Percentiles rank a stretch among this genome's conserved stretches.
These are phyloP conservation scores for Seriola dumerili DNA, from an alignment of 2,113 vertebrate species.

Conservation along the genomic window DNA sequence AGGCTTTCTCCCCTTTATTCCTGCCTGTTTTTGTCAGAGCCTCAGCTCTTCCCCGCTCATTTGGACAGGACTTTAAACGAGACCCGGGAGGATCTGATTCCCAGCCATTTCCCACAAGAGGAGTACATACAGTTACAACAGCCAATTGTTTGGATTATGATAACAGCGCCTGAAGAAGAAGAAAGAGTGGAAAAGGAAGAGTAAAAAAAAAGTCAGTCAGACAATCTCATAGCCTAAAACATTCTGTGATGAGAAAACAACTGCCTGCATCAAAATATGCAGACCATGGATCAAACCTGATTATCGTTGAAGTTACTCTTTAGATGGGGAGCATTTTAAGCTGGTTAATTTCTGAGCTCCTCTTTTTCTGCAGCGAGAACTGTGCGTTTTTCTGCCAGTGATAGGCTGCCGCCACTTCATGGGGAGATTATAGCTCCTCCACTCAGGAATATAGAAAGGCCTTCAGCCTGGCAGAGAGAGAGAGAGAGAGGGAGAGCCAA, in stretches of 20 bases:
- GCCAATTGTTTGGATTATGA: conserved; percentile 76
- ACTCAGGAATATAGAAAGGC: conserved; percentile 81
- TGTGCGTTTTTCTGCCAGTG: conserved; percentile 63
- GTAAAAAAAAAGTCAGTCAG: not conserved
- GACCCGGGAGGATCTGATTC: conserved; percentile 74
- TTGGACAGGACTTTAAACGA: conserved; percentile 76
- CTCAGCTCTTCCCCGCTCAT: conserved; percentile 57
- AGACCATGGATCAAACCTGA: conserved; percentile 53
- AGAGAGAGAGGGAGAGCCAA: conserved; percentile 67
- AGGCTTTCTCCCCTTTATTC: conserved; percentile 70
- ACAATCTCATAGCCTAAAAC: conserved; percentile 36
- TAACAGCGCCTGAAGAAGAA: conserved; percentile 51
- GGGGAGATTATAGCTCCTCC: conserved; percentile 84
- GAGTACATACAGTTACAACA: conserved; percentile 70
- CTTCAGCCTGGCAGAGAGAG: conserved; percentile 76
- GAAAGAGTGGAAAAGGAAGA: conserved; percentile 17
- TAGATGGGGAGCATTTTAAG: conserved; percentile 52
- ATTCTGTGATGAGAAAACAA: conserved; percentile 39
- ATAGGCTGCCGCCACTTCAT: conserved; percentile 77
- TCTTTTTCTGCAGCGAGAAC: conserved; percentile 52
- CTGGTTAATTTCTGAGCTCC: conserved; percentile 61
- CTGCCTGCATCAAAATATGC: conserved; percentile 24
- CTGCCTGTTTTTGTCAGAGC: conserved; percentile 60
- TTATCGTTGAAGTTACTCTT: conserved; percentile 61
- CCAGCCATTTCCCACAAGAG: conserved; percentile 74